Evolutionary conservation across 1,140 invertebrate genomes (phyloP).

Genomic region (Paraescarpia echinospica): DNA sequence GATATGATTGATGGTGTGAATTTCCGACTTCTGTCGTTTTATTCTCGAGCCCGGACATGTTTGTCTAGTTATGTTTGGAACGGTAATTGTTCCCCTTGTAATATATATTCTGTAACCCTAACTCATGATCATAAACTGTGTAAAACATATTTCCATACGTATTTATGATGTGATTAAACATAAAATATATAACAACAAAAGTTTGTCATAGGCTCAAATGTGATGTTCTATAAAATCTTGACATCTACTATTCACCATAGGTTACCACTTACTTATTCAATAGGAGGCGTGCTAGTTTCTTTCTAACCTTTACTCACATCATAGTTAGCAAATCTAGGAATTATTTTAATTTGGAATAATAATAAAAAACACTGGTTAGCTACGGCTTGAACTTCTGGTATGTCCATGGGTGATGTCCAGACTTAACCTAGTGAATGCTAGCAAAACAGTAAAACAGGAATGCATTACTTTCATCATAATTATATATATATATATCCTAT

Average conservation of each 20-base stretch:
- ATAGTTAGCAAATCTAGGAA: background rate
- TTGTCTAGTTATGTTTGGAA: background rate
- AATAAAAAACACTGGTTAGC: background rate
- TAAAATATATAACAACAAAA: background rate
- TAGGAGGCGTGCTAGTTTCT: no score
- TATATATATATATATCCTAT: no score
- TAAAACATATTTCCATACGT: background rate
- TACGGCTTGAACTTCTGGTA: background rate
- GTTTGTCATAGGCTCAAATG: background rate
- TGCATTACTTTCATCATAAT: no score
- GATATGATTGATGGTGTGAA: no score
- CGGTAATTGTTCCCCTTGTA: background rate
- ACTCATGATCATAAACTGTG: background rate
- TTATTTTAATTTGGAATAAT: background rate
- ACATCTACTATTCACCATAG: background rate
- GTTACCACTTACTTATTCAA: background rate
- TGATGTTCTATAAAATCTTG: background rate
- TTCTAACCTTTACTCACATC: background rate
- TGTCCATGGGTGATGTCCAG: background rate
- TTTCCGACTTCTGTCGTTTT: no score
- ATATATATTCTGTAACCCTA: background rate
- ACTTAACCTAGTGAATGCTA: background rate
- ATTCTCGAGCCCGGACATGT: no score
- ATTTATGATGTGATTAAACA: background rate
- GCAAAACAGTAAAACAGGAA: background rate